Evolutionary conservation across 1,140 invertebrate genomes (phyloP), one percentile per base, ranked within the genome.

Genomic region (Steinernema feltiae): DNA sequence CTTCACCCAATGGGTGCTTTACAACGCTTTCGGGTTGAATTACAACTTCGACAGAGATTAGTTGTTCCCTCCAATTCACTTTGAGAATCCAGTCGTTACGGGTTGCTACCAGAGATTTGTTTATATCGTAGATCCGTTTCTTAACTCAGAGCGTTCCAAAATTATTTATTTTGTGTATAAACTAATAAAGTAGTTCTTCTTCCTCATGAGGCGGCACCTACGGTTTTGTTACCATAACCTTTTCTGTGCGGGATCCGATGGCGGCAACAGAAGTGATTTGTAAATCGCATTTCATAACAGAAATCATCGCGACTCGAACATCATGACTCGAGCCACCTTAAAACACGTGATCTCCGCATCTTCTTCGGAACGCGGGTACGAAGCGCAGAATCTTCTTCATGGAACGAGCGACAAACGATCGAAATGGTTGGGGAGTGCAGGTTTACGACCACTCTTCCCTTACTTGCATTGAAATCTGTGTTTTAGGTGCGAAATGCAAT

Each of bases 1-100:
- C 24, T 63, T 63, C 53, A 63, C 53, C 53, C 53, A 63, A 63
- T 63, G 53, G 53, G 53, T 63, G 53, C 24, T 63, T 3, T 63
- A 63, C 53, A 63, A 63, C 53, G 53, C 53, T 27, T 63, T 63
- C 24, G 53, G 53, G 24, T 21, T 63, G 12, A 63, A 63, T 3
- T 63, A 63, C 53, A 7, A 63, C 35, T 41, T 41, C 18, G 18
- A 7, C 35, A 41, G 7, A 41, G 35, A 7, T 41, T 41, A 7
- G 18, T 41, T 41, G 7, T 41, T 41, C 7, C 18, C 35, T 7
- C 7, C 18, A 7, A 7, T 18, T 7, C 35, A 41, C 35, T 41
- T 41, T 41, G n/a, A n/a, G n/a, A n/a, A n/a, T n/a, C n/a, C n/a
- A n/a, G n/a, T n/a, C n/a, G n/a, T 63, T 63, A 63, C 53, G 53